phyloP scores from a whole-genome alignment of 2,113 vertebrate genomes.

The Haliaeetus leucogaster region DNA sequence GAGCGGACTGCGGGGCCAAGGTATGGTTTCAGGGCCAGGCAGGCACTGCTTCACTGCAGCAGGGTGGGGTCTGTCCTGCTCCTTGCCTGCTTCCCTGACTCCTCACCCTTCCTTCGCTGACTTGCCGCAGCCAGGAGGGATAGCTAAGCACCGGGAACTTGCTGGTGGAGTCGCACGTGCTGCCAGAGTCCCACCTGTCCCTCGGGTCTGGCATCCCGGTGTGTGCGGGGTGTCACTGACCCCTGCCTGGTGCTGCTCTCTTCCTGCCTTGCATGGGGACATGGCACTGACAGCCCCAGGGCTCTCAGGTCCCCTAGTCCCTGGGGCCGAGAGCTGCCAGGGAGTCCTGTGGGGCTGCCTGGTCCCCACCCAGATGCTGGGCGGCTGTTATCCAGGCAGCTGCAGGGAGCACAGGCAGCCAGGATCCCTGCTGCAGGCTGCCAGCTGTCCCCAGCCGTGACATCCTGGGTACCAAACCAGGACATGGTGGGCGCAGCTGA shows the following conservation, averaged over 20 bases:
- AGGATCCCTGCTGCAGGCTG: background rate
- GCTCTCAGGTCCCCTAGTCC: background rate
- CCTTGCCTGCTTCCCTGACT: background rate
- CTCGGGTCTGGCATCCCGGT: accelerated
- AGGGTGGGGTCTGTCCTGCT: background rate
- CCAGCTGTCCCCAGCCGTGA: background rate
- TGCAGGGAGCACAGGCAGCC: background rate
- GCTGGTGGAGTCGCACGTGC: accelerated
- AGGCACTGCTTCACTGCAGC: background rate
- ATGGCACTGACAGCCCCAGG: accelerated
- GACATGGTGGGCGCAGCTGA: background rate
- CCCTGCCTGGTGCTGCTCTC: background rate
- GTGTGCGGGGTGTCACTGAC: background rate
- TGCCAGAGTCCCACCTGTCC: background rate
- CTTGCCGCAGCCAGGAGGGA: background rate
- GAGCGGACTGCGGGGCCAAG: slow-evolving; percentile 97
- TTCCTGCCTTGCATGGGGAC: background rate
- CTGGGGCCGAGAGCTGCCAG: background rate
- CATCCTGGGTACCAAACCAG: background rate
- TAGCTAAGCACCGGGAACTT: background rate
- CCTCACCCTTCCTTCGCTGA: accelerated
- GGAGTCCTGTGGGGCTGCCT: background rate
- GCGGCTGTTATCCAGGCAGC: background rate
- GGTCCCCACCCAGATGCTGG: accelerated
- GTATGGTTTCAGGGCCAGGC: slow-evolving; percentile 48